These are phyloP conservation scores for Tillus elongatus DNA, from an alignment of 2,888 invertebrate species.

Conservation along the genomic window DNA sequence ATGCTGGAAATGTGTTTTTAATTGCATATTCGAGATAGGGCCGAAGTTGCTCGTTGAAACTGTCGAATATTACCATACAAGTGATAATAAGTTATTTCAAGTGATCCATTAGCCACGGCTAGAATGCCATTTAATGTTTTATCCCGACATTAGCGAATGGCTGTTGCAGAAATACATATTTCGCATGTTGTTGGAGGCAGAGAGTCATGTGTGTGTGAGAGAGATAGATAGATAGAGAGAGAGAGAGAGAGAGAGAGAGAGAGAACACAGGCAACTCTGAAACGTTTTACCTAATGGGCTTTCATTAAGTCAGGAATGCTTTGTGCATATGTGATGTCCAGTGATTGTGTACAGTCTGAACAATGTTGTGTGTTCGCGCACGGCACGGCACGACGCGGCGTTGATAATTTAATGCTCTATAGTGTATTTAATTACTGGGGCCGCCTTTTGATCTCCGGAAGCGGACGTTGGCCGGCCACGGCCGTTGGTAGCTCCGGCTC, in stretches of 20 bases:
- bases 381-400: no score
- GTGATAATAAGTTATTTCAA: slow-evolving; percentile 27
- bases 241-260: no score
- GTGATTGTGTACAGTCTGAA: slow-evolving; percentile 37
- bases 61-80: no score
- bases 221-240: no score
- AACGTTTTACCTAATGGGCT: slow-evolving; percentile 43
- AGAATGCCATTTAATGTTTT: slow-evolving; percentile 27
- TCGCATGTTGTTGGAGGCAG: slow-evolving; percentile 23
- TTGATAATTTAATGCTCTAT: slow-evolving; percentile 41
- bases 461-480: slow-evolving; percentile 36
- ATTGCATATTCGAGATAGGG: no score
- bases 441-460: slow-evolving; percentile 37
- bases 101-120: slow-evolving; percentile 26
- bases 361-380: no score
- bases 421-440: slow-evolving; percentile 41
- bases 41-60: no score
- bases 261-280: slow-evolving; percentile 26
- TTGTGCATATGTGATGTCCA: slow-evolving; percentile 43
- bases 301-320: slow-evolving; percentile 43
- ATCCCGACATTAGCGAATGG: slow-evolving; percentile 25
- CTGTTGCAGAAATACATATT: slow-evolving; percentile 26
- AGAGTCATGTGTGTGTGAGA: no score
- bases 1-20: no score
- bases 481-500: slow-evolving; percentile 26